Evolutionary conservation across 2,113 vertebrate genomes (phyloP).

Genomic region (Carassius gibelio): DNA sequence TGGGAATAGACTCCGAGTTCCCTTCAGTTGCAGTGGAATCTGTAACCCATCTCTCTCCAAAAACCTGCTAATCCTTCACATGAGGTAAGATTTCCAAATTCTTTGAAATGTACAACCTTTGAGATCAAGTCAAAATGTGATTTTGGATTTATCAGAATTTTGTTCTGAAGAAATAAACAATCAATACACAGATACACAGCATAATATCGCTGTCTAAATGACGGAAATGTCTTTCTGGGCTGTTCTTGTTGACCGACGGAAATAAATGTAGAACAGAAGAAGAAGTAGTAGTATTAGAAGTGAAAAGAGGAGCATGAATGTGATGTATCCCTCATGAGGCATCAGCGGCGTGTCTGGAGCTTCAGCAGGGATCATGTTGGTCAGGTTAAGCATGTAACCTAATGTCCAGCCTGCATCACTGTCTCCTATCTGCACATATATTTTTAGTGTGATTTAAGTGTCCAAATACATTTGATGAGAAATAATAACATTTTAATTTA

Average conservation of each 20-base stretch:
- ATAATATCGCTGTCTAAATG: slow-evolving; percentile 69
- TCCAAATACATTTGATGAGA: too few relatives aligned
- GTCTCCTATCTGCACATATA: slow-evolving; percentile 52
- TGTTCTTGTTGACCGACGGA: slow-evolving; percentile 77
- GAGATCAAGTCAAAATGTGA: slow-evolving; percentile 10
- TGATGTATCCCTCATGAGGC: slow-evolving; percentile 78
- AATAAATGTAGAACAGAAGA: slow-evolving; percentile 69
- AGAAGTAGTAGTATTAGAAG: slow-evolving; percentile 75
- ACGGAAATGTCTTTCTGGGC: slow-evolving; percentile 72
- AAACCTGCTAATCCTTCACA: slow-evolving; percentile 30
- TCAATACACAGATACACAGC: background rate
- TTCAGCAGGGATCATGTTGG: slow-evolving; percentile 97
- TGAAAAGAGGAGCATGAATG: slow-evolving; percentile 82
- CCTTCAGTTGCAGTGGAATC: slow-evolving; percentile 9
- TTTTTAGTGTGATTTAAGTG: too few relatives aligned
- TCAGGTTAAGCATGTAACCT: slow-evolving; percentile 98
- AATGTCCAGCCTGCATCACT: slow-evolving; percentile 93
- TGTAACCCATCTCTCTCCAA: background rate
- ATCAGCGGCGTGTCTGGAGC: slow-evolving; percentile 74
- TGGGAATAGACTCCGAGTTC: background rate
- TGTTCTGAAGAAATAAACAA: background rate
- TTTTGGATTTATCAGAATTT: slow-evolving; percentile 6
- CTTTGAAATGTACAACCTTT: slow-evolving; percentile 8
- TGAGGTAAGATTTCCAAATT: slow-evolving; percentile 51
- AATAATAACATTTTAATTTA: background rate